These are phyloP conservation scores for Anoplius nigerrimus DNA, from an alignment of 2,888 invertebrate genomes.

Conservation along the genomic window DNA sequence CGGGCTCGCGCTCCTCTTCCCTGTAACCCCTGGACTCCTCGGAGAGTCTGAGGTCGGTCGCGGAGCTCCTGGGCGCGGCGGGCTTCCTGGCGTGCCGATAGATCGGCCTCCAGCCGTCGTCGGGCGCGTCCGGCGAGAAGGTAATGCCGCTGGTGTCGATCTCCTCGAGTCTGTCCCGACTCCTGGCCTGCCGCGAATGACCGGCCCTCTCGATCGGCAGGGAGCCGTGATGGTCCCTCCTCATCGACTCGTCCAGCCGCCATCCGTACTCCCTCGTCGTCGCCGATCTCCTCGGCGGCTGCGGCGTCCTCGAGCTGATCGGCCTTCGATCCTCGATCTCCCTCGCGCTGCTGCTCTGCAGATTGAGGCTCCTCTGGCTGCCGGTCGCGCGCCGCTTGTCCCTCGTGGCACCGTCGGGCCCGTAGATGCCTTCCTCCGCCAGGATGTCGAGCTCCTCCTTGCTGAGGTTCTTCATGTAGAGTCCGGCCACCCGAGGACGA, in stretches of 20 bases:
- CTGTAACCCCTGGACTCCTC: not conserved
- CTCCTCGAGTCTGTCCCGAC: not conserved
- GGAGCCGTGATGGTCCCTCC: slow-evolving; percentile 36
- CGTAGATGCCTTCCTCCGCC: slow-evolving; percentile 62
- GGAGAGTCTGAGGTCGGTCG: not conserved
- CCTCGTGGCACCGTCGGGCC: slow-evolving; percentile 56
- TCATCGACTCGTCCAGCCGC: slow-evolving; percentile 20
- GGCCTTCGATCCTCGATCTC: slow-evolving; percentile 48
- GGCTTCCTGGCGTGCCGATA: no score
- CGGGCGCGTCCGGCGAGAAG: not conserved
- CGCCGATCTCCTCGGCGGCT: slow-evolving; percentile 56
- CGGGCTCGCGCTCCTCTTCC: no score
- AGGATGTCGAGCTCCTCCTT: slow-evolving; percentile 63
- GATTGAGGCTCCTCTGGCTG: slow-evolving; percentile 61
- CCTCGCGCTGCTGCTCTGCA: slow-evolving; percentile 47
- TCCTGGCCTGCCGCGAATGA: not conserved
- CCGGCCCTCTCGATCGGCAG: slow-evolving; percentile 26
- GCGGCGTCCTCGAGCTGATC: slow-evolving; percentile 62
- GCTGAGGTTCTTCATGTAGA: slow-evolving; percentile 64
- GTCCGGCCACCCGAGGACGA: slow-evolving; percentile 65
- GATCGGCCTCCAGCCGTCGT: slow-evolving; percentile 5
- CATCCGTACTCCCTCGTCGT: slow-evolving; percentile 16
- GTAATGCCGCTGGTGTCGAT: not conserved
- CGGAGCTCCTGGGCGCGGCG: not conserved
- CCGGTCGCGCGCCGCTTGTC: slow-evolving; percentile 46